phyloP scores from a whole-genome alignment of 2,113 vertebrate genomes.

The Saccopteryx bilineata region DNA sequence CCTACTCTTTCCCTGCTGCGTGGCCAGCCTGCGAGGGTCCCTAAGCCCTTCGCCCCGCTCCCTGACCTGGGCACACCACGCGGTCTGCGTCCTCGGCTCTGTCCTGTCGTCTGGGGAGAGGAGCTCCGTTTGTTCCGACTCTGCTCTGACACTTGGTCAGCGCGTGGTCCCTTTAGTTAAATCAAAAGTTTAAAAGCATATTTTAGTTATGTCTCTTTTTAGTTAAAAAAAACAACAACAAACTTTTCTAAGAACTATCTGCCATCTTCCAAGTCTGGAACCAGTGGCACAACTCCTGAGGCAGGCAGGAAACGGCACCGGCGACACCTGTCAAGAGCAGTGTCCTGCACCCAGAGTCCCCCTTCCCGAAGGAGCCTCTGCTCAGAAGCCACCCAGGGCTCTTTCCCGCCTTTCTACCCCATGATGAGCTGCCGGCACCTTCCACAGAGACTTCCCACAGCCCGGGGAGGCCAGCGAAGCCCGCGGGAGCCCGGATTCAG shows the following conservation, averaged over 20 bases:
- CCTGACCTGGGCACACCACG: neutral
- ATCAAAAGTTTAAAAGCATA: no score
- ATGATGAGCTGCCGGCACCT: neutral
- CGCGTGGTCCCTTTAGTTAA: neutral
- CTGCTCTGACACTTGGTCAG: neutral
- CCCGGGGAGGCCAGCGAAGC: neutral
- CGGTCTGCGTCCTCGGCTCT: rapidly evolving
- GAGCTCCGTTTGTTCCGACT: neutral
- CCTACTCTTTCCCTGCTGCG: neutral
- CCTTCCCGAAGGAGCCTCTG: no score
- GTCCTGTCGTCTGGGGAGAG: neutral
- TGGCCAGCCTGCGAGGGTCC: neutral
- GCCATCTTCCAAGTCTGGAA: no score
- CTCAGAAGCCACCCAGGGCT: no score
- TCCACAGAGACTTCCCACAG: neutral
- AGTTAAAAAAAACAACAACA: no score
- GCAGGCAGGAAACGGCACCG: no score
- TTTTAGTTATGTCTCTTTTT: no score
- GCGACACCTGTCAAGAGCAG: no score
- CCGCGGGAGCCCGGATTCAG: neutral
- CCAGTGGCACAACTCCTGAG: no score
- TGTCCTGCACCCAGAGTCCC: no score
- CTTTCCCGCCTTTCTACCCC: neutral
- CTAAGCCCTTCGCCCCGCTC: no score
- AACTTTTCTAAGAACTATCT: no score